Percentiles rank a stretch among this genome's conserved stretches.
These are phyloP conservation scores for Trididemnum clinides DNA, from an alignment of 23 tunicate species.

Conservation along the genomic window DNA sequence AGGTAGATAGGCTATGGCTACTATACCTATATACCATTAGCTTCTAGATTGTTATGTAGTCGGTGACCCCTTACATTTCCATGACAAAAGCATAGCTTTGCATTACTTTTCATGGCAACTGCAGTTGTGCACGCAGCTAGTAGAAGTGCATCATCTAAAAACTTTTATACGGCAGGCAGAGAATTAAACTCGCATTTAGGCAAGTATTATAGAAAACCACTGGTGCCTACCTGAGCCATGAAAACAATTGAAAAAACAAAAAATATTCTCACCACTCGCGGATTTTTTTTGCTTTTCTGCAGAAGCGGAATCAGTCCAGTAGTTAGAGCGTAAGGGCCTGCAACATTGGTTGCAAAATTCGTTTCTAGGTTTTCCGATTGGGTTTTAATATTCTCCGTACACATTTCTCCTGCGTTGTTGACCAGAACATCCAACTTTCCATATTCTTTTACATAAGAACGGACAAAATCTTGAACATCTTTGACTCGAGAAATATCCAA, in stretches of 20 bases:
- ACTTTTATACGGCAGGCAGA: neutral
- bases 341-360: constrained; percentile 33
- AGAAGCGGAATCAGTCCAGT: constrained; percentile 32
- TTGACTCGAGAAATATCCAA: constrained; percentile 22
- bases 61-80: no score
- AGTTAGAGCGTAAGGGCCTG: constrained; percentile 11
- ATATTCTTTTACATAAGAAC: neutral
- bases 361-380: constrained; percentile 14
- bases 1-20: no score
- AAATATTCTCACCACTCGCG: constrained; percentile 43
- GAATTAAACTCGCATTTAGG: no score
- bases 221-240: no score
- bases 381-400: neutral
- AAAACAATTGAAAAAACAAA: neutral
- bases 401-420: constrained; percentile 34
- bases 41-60: no score
- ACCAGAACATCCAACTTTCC: constrained; percentile 50
- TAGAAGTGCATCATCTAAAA: no score
- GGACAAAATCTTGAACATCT: constrained; percentile 32
- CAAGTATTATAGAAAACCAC: neutral
- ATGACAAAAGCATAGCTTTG: no score
- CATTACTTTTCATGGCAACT: no score
- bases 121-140: no score
- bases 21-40: no score
- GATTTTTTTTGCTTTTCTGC: neutral